Conservation (phyloP, 2,888 invertebrate genomes). For the Leptothorax acervorum region DNA sequence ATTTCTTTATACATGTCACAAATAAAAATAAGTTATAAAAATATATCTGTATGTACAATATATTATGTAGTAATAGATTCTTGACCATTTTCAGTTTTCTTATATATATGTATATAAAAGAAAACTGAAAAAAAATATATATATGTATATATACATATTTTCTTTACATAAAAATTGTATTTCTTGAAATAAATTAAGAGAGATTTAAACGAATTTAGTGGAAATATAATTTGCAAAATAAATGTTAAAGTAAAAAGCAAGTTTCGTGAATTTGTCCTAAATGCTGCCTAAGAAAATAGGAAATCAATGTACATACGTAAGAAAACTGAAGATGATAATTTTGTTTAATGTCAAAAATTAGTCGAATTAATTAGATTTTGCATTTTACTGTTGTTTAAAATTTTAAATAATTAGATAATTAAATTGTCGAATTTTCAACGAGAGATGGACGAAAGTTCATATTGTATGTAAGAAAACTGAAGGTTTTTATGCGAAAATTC, state of each 20-base stretch:
- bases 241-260: background rate
- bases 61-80: no score
- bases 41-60: no score
- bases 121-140: no score
- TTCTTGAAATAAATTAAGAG: background rate
- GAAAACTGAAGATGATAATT: background rate
- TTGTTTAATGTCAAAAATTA: no score
- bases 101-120: no score
- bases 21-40: no score
- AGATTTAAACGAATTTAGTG: background rate
- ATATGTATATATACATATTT: no score
- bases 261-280: background rate
- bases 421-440: background rate
- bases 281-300: background rate
- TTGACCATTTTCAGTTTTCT: no score
- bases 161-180: background rate
- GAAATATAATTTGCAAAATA: background rate
- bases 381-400: background rate
- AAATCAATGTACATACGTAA: background rate
- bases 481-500: constrained; percentile 1
- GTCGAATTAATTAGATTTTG: background rate
- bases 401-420: background rate
- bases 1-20: background rate
- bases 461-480: constrained; percentile 26
- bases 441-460: background rate